These are phyloP conservation scores for Hypomecis atomaria DNA, from an alignment of 2,888 invertebrate species.

Conservation along the genomic window DNA sequence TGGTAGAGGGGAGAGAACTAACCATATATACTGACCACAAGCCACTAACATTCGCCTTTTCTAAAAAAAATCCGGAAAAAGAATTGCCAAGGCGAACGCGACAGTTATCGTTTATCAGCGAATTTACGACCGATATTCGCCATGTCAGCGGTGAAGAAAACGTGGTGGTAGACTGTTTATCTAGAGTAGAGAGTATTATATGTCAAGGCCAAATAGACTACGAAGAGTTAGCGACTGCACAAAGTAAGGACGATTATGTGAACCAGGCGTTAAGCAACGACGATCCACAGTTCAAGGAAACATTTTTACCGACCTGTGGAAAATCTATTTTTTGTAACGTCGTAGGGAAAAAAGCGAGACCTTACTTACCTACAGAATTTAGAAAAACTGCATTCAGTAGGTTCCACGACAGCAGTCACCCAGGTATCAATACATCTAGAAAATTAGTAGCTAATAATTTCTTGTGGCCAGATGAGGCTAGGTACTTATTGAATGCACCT, in stretches of 20 bases:
- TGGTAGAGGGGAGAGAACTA: neutral
- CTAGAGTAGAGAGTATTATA: neutral
- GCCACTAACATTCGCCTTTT: neutral
- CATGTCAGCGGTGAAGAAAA: neutral
- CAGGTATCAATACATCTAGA: conserved; percentile 26
- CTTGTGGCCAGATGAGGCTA: too few relatives aligned
- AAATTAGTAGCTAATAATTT: conserved; percentile 10
- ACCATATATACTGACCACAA: neutral
- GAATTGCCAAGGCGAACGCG: neutral
- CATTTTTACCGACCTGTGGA: too few relatives aligned
- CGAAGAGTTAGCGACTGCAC: neutral
- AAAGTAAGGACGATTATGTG: neutral
- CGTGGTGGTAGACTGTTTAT: neutral
- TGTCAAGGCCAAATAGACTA: neutral
- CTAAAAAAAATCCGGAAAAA: neutral
- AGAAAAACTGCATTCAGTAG: conserved; percentile 31
- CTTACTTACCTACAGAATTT: conserved; percentile 16
- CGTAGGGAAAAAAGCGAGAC: neutral
- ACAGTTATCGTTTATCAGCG: neutral
- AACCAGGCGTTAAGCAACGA: neutral
- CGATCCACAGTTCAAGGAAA: too few relatives aligned
- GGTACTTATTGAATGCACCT: too few relatives aligned
- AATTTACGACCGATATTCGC: neutral
- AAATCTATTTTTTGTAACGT: neutral
- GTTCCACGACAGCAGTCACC: conserved; percentile 39